Conservation (phyloP, 2,113 vertebrate genomes). For the Campylorhamphus procurvoides region DNA sequence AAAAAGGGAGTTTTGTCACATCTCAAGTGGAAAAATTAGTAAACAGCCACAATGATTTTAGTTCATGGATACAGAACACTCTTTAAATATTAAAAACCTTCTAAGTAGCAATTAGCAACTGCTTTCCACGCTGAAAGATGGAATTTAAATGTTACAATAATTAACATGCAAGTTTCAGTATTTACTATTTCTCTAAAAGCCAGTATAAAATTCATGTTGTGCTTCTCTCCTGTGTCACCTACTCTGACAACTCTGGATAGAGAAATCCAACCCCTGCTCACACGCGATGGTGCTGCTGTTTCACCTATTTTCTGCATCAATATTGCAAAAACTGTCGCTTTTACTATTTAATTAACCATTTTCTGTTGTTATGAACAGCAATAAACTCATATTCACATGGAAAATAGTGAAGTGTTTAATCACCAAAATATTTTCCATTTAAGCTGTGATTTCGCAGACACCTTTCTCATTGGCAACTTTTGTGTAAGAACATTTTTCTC, state of each 20-base stretch:
- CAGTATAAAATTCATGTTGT: background rate
- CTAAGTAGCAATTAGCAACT: background rate
- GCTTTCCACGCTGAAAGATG: background rate
- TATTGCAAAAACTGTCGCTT: background rate
- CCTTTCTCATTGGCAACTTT: background rate
- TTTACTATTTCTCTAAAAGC: background rate
- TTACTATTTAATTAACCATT: background rate
- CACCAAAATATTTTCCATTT: background rate
- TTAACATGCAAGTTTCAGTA: background rate
- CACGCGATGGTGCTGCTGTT: background rate
- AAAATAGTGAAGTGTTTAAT: background rate
- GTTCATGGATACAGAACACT: background rate
- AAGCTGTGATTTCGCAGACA: background rate
- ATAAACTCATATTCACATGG: background rate
- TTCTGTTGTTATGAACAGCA: background rate
- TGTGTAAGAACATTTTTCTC: background rate
- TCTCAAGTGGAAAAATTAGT: background rate
- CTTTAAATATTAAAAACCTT: background rate
- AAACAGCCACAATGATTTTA: background rate
- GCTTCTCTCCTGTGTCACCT: background rate
- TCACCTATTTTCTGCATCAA: background rate
- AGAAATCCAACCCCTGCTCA: background rate
- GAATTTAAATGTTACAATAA: background rate
- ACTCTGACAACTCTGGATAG: fast-evolving
- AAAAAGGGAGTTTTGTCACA: background rate